A percentile compares a stretch with the other conserved stretches of the same genome.
These are phyloP conservation scores for Telmatochromis bifrenatus DNA, from an alignment of 2,113 vertebrate genomes.

Conservation along the genomic window DNA sequence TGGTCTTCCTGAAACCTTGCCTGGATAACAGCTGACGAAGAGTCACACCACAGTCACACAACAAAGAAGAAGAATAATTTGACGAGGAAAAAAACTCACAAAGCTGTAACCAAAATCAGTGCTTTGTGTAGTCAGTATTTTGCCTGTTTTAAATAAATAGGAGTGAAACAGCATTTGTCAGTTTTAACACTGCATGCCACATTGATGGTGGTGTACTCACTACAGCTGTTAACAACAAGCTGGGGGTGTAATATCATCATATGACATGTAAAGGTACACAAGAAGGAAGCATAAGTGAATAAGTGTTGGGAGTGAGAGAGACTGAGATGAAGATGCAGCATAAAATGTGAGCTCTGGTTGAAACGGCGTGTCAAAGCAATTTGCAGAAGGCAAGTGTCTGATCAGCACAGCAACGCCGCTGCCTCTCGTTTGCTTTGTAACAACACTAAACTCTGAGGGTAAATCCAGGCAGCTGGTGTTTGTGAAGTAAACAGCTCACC, in stretches of 20 bases:
- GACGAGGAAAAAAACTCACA: not conserved
- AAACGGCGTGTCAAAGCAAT: not conserved
- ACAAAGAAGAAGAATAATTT: not conserved
- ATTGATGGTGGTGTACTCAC: not conserved
- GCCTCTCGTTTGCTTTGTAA: not conserved
- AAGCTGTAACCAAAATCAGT: not conserved
- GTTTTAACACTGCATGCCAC: not conserved
- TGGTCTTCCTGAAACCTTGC: not conserved
- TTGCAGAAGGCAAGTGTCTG: not conserved
- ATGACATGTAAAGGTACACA: not conserved
- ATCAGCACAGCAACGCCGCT: not conserved
- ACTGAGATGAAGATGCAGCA: not conserved
- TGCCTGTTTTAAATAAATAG: not conserved
- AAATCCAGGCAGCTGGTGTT: not conserved
- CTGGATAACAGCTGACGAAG: not conserved
- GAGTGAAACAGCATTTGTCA: not conserved
- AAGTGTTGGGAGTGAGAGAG: not conserved
- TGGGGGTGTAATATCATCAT: not conserved
- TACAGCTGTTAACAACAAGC: not conserved
- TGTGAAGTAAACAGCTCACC: constrained; percentile 60
- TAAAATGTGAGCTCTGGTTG: not conserved
- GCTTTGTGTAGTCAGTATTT: not conserved
- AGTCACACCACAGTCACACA: not conserved
- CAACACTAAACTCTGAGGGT: not conserved
- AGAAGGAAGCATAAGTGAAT: not conserved